A percentile compares a stretch with the other conserved stretches of the same genome.
phyloP scores from a whole-genome alignment of 2,888 invertebrate genomes.

The Chironomus riparius region DNA sequence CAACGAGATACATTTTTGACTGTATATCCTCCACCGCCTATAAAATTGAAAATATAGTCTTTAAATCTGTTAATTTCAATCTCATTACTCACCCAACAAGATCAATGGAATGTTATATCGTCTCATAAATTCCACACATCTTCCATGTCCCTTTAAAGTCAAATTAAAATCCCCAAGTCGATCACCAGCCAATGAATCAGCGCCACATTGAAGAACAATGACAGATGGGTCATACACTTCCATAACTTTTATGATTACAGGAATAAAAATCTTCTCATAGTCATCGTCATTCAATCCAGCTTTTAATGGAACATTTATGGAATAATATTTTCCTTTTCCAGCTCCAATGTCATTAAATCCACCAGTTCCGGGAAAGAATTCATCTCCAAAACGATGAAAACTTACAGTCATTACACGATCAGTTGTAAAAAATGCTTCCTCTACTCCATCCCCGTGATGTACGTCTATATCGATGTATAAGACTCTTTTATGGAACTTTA shows the following conservation, averaged over 20 bases:
- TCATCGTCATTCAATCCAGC: not conserved
- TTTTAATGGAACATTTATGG: not conserved
- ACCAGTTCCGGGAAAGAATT: conserved; percentile 4
- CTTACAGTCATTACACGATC: conserved; percentile 11
- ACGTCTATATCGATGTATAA: not conserved
- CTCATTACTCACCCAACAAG: not conserved
- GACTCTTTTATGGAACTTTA: not conserved
- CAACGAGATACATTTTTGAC: not conserved
- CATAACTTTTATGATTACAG: not conserved
- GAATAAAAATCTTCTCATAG: not conserved
- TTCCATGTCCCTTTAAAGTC: not conserved
- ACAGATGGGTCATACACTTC: not conserved
- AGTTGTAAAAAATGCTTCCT: conserved; percentile 3
- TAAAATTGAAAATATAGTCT: not conserved
- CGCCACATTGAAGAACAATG: not conserved
- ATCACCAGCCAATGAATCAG: conserved; percentile 2
- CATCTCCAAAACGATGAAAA: not conserved
- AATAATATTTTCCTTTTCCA: not conserved
- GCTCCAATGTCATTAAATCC: not conserved
- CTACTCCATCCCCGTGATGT: conserved; percentile 3
- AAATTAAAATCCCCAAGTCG: not conserved
- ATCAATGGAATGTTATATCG: not conserved
- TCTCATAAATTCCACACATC: not conserved
- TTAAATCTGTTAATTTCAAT: not conserved
- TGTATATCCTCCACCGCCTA: conserved; percentile 4